Conservation (phyloP, 2,888 invertebrate species). For the Geophilus truncorum region DNA sequence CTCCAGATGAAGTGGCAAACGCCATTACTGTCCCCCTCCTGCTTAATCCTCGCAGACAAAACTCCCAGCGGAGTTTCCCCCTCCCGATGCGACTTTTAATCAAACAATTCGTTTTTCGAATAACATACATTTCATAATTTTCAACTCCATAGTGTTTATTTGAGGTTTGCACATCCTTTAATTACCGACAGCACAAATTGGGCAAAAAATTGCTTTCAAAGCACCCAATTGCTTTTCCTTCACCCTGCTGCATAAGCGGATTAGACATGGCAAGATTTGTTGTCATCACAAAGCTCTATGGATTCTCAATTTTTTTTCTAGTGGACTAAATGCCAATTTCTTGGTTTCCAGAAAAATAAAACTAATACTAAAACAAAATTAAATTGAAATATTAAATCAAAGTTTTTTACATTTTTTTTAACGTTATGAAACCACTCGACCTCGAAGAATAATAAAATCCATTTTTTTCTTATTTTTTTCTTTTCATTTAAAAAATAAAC, state of each 20-base stretch:
- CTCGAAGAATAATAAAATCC: too few relatives aligned
- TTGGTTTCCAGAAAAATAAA: not conserved
- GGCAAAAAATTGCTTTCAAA: not conserved
- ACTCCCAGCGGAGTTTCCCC: not conserved
- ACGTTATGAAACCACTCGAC: too few relatives aligned
- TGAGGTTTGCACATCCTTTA: not conserved
- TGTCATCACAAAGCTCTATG: slow-evolving; percentile 13
- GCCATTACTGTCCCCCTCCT: not conserved
- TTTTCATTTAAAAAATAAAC: too few relatives aligned
- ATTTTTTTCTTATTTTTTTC: too few relatives aligned
- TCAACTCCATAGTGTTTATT: not conserved
- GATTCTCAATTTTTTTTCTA: slow-evolving; percentile 10
- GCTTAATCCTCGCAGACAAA: not conserved
- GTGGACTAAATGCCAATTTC: not conserved
- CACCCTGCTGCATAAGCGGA: slow-evolving; percentile 13
- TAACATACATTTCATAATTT: not conserved
- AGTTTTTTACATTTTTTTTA: too few relatives aligned
- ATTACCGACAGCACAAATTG: not conserved
- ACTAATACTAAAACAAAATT: too few relatives aligned
- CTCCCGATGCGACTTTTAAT: too few relatives aligned
- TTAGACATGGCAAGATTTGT: slow-evolving; percentile 7
- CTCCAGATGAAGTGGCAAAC: slow-evolving; percentile 8
- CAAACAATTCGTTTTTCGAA: too few relatives aligned
- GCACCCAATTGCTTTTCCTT: slow-evolving; percentile 14
- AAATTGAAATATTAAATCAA: too few relatives aligned